Evolutionary conservation across 2,888 invertebrate genomes (phyloP).

Genomic region (Isoperla grammatica): DNA sequence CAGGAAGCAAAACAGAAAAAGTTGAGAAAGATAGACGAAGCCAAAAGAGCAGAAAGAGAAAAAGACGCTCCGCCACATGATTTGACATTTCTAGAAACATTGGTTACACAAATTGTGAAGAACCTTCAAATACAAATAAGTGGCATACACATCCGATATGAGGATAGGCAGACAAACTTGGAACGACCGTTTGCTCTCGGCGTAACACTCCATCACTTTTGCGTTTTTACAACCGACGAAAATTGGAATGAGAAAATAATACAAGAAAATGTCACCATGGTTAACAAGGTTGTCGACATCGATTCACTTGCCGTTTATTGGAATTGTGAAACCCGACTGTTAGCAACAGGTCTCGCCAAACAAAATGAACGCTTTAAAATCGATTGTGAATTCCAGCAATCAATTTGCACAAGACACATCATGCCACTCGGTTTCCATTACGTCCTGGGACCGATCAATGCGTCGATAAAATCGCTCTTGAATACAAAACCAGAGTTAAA

Average conservation of each 20-base stretch:
- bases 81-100: slow-evolving; percentile 81
- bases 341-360: neutral
- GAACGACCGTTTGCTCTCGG: slow-evolving; percentile 79
- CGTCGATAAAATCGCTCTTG: slow-evolving; percentile 77
- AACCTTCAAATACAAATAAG: slow-evolving; percentile 85
- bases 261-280: slow-evolving; percentile 1
- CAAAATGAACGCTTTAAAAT: too few relatives aligned
- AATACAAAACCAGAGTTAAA: slow-evolving; percentile 92
- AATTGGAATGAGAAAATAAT: slow-evolving; percentile 1
- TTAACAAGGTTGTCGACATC: slow-evolving; percentile 63
- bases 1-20: slow-evolving; percentile 75
- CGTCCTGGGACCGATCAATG: slow-evolving; percentile 90
- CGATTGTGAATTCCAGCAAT: too few relatives aligned
- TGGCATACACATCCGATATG: slow-evolving; percentile 87
- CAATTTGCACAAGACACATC: too few relatives aligned
- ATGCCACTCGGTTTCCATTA: slow-evolving; percentile 39
- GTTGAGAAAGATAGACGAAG: slow-evolving; percentile 40
- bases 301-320: slow-evolving; percentile 83
- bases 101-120: slow-evolving; percentile 84
- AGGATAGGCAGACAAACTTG: slow-evolving; percentile 74
- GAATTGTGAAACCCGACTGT: slow-evolving; percentile 63
- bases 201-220: slow-evolving; percentile 76
- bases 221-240: slow-evolving; percentile 82
- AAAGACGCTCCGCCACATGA: slow-evolving; percentile 63
- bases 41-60: slow-evolving; percentile 39